phyloP scores from a whole-genome alignment of 2,888 invertebrate species.

The Synergus umbraculus region DNA sequence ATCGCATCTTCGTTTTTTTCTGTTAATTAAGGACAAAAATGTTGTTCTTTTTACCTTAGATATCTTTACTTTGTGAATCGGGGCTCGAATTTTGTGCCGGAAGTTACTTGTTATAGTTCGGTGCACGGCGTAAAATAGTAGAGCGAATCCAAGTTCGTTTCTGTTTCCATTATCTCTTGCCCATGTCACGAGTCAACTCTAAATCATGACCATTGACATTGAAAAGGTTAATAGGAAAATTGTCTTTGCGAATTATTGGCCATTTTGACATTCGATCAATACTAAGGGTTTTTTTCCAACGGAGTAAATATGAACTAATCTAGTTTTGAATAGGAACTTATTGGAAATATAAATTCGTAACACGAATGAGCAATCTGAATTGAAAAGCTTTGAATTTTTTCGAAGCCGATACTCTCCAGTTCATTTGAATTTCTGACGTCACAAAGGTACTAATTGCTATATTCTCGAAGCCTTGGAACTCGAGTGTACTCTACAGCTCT shows the following conservation, averaged over 20 bases:
- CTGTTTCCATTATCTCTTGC: not conserved
- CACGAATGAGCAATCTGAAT: not conserved
- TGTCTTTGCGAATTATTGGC: not conserved
- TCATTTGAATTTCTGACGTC: conserved; percentile 1
- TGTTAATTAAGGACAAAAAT: conserved; percentile 25
- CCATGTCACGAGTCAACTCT: conserved; percentile 7
- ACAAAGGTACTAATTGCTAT: conserved; percentile 37
- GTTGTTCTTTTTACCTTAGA: not conserved
- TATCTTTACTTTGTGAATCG: conserved; percentile 14
- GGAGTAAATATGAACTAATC: no score
- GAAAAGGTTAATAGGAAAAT: not conserved
- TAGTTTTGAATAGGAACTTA: not conserved
- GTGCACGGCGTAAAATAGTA: conserved; percentile 32
- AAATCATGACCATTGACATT: not conserved
- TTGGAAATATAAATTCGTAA: not conserved
- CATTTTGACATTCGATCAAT: not conserved
- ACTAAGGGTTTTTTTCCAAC: not conserved
- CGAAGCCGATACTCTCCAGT: conserved; percentile 6
- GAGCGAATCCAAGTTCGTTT: conserved; percentile 5
- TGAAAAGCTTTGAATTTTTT: not conserved
- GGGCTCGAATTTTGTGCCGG: conserved; percentile 27
- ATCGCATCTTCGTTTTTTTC: not conserved
- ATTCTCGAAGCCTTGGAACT: conserved; percentile 23
- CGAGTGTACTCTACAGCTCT: conserved; percentile 4
- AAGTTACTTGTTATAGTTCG: conserved; percentile 36